Evolutionary conservation across 2,888 invertebrate genomes (phyloP), one percentile per base, ranked within the genome.

Genomic region (Pseudolycoriella hygida): DNA sequence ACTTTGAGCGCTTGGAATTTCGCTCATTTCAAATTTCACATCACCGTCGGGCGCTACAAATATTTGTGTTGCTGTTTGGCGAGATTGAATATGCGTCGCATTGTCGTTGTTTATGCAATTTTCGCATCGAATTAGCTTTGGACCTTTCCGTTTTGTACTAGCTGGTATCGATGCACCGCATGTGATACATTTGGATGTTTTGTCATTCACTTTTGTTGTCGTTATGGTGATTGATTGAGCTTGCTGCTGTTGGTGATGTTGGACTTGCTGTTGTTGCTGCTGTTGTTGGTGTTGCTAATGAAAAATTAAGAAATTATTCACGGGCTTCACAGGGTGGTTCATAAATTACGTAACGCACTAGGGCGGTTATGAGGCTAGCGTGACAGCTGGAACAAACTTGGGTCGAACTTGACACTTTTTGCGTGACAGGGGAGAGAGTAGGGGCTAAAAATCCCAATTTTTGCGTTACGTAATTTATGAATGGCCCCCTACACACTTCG

Each of bases 31-130:
- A 55, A 70, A 74, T 59, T 74, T 74, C 3, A 72, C 70, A 54
- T 73, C 71, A 48, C 74, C 74, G 53, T 75, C 76, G 1, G 77
- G 69, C 1, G 77, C 72, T 2, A 80, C 78, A 56, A 78, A 78
- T 53, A 80, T 76, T 61, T 74, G 74, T 17, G 70, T 66, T 14
- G 69, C 54, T 48, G 67, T 54, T 12, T 57, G 53, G 51, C 71
- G 70, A 67, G 57, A 19, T 19, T 30, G 34, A 12, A 39, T 15
- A 3, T 47, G 17, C 49, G 45, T 54, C 25, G 67, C 64, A 50
- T 72, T 68, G 52, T 75, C 75, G 53, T 72, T 72, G 48, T 72
- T 73, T 52, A 74, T 70, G 53, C 76, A 76, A 47, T 67, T 69
- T 52, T 76, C 76, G 54, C 76, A 76, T 48, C 76, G 66, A 51